These are phyloP conservation scores for Hyperoplus lanceolatus DNA, from an alignment of 2,797 vertebrate species.

Conservation along the genomic window DNA sequence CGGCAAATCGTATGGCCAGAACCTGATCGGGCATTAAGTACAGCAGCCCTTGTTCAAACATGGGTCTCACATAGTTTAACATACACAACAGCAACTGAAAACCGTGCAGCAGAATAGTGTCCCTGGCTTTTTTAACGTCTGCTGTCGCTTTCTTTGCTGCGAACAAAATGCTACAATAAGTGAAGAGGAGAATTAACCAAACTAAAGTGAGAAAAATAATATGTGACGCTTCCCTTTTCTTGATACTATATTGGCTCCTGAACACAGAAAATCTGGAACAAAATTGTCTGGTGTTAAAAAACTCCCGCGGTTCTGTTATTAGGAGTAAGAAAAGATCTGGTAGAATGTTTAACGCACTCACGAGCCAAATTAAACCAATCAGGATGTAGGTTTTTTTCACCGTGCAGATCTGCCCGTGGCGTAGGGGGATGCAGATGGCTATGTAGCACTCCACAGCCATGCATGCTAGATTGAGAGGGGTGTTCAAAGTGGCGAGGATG, in stretches of 20 bases:
- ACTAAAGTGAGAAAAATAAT: conserved; percentile 59
- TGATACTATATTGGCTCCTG: conserved; percentile 43
- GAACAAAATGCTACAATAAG: conserved; percentile 74
- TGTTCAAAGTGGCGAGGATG: conserved; percentile 67
- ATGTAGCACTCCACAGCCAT: conserved; percentile 81
- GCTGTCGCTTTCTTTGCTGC: conserved; percentile 42
- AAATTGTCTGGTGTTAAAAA: conserved; percentile 52
- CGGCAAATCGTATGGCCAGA: conserved; percentile 11
- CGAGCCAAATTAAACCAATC: conserved; percentile 71
- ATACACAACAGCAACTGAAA: conserved; percentile 64
- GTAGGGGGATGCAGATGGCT: conserved; percentile 78
- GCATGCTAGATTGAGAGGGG: conserved; percentile 75
- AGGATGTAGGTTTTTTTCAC: conserved; percentile 65
- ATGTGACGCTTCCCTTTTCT: conserved; percentile 53
- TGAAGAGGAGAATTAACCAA: conserved; percentile 75
- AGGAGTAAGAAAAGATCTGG: conserved; percentile 69
- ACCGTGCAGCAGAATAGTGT: conserved; percentile 66
- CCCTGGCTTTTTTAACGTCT: conserved; percentile 54
- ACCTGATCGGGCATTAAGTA: conserved; percentile 10
- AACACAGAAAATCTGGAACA: conserved; percentile 65
- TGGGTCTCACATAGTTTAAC: conserved; percentile 37
- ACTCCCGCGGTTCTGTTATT: conserved; percentile 44
- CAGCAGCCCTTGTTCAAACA: conserved; percentile 30
- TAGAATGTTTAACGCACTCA: conserved; percentile 49
- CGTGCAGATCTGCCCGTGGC: conserved; percentile 72